These are phyloP conservation scores for Entomobrya multifasciata DNA, from an alignment of 2,888 invertebrate species.

Conservation along the genomic window DNA sequence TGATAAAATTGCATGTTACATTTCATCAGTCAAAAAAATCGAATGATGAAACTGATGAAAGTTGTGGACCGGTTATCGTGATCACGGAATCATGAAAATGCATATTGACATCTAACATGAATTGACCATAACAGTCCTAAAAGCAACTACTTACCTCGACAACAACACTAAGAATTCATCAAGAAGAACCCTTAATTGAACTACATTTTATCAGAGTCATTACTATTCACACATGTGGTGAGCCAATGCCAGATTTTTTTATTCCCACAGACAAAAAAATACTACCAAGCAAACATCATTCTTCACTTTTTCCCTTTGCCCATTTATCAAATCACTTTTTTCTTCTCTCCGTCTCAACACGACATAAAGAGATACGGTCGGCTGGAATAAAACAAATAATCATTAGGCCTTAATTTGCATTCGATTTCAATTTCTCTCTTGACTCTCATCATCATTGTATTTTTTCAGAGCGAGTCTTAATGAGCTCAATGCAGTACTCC, in stretches of 20 bases:
- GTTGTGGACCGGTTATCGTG: background rate
- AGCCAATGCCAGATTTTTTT: background rate
- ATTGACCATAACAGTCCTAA: background rate
- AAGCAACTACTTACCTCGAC: background rate
- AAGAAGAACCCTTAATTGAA: constrained; percentile 35
- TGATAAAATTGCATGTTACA: constrained; percentile 35
- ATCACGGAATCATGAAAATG: constrained; percentile 24
- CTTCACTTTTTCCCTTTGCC: constrained; percentile 10
- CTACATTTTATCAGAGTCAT: constrained; percentile 19
- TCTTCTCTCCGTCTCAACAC: constrained; percentile 35
- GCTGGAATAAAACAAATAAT: constrained; percentile 68
- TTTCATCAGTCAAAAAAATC: constrained; percentile 29
- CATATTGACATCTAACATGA: constrained; percentile 13
- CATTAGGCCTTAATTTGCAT: constrained; percentile 69
- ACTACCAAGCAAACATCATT: background rate
- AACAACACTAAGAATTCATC: constrained; percentile 15
- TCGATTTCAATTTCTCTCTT: constrained; percentile 60
- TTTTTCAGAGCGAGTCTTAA: constrained; percentile 35
- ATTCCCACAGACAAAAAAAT: constrained; percentile 6
- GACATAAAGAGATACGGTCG: constrained; percentile 57
- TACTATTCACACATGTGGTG: constrained; percentile 13
- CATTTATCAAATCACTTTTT: constrained; percentile 64
- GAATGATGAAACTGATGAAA: constrained; percentile 2
- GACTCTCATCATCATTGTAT: constrained; percentile 11
- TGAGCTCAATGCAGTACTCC: constrained; percentile 39